Percentiles rank a stretch among this genome's conserved stretches.
Evolutionary conservation across 2,113 vertebrate species (phyloP).

Genomic region (Copsychus sechellarum): DNA sequence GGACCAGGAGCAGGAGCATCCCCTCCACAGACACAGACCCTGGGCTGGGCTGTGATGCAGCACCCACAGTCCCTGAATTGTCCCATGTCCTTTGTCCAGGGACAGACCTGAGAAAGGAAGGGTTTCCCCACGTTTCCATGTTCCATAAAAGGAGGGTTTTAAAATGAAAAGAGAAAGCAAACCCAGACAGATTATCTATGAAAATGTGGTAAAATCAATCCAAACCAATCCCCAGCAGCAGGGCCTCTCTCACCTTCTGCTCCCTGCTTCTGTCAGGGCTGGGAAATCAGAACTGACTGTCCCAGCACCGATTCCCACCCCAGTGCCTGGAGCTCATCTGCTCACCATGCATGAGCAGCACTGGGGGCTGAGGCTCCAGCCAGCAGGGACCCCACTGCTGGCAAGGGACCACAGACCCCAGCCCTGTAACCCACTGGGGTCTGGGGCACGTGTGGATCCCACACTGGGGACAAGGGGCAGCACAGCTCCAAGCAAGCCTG

Average conservation of each 20-base stretch:
- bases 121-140: rapidly evolving
- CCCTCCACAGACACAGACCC: background rate
- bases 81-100: rapidly evolving
- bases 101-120: background rate
- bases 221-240: background rate
- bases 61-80: rapidly evolving
- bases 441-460: rapidly evolving
- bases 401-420: rapidly evolving
- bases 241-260: background rate
- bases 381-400: background rate
- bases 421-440: background rate
- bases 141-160: background rate
- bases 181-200: background rate
- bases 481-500: background rate
- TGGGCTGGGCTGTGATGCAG: background rate
- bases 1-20: background rate
- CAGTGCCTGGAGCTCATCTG: background rate
- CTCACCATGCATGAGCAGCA: rapidly evolving
- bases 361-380: background rate
- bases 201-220: background rate
- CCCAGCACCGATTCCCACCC: background rate
- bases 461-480: background rate
- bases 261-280: background rate
- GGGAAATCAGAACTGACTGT: background rate
- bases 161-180: background rate